A percentile compares a stretch with the other conserved stretches of the same genome.
phyloP scores from a whole-genome alignment of 2,113 vertebrate genomes.

The Panurus biarmicus region DNA sequence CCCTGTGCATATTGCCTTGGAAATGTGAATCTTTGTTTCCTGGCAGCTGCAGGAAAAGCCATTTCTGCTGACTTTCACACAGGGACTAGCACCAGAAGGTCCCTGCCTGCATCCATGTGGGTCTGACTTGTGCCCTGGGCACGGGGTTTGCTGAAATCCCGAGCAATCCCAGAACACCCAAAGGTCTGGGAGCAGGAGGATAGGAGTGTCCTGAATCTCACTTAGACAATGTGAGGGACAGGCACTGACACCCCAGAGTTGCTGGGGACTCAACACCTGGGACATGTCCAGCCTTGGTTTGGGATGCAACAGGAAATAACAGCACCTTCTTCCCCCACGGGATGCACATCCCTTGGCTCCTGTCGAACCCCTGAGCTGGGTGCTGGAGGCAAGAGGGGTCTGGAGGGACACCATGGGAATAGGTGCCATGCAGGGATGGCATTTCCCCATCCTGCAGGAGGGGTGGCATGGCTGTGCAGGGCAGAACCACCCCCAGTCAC shows the following conservation, averaged over 20 bases:
- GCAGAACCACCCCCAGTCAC: fast-evolving
- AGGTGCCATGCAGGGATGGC: background rate
- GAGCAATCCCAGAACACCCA: background rate
- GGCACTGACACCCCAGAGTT: fast-evolving
- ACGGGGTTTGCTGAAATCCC: fast-evolving
- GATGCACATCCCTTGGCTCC: fast-evolving
- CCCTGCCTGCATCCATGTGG: fast-evolving
- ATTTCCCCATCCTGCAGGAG: background rate
- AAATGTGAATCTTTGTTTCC: background rate
- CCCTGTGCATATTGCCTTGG: background rate
- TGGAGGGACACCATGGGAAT: fast-evolving
- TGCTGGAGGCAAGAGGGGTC: fast-evolving
- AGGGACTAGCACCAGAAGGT: background rate
- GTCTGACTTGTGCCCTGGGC: too few relatives aligned
- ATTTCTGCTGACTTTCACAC: background rate
- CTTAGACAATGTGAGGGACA: fast-evolving
- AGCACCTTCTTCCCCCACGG: fast-evolving
- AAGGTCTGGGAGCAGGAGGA: fast-evolving
- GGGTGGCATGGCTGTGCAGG: fast-evolving
- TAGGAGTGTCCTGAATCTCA: background rate
- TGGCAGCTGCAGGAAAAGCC: background rate
- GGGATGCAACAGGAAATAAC: background rate
- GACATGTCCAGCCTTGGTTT: fast-evolving
- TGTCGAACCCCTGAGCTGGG: fast-evolving
- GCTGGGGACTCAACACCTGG: background rate